Percentiles rank a stretch among this genome's conserved stretches.
phyloP scores from a whole-genome alignment of 1,140 invertebrate genomes.

The Orussus abietinus region DNA sequence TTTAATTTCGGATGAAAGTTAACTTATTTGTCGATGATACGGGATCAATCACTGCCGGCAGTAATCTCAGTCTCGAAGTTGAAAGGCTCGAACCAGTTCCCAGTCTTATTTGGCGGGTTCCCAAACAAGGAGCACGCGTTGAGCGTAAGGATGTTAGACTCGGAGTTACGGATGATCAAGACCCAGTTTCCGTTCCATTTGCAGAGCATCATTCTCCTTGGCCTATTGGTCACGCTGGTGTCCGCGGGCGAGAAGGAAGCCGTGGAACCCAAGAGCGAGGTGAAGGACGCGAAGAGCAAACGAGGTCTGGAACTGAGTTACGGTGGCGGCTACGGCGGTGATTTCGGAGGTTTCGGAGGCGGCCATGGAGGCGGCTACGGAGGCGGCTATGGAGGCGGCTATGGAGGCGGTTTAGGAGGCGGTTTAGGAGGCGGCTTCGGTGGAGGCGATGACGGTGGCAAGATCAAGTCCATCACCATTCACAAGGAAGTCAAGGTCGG shows the following conservation, averaged over 20 bases:
- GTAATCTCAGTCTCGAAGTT: too few relatives aligned
- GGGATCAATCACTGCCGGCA: too few relatives aligned
- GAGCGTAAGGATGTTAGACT: too few relatives aligned
- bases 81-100: too few relatives aligned
- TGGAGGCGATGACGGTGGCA: conserved; percentile 32
- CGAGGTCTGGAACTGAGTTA: conserved; percentile 39
- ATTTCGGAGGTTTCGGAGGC: background rate
- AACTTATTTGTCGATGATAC: too few relatives aligned
- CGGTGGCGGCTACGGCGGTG: conserved; percentile 15
- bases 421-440: conserved; percentile 19
- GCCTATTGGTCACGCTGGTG: conserved; percentile 24
- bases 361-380: conserved; percentile 16
- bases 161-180: too few relatives aligned
- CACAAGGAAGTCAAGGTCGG: conserved; percentile 50
- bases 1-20: too few relatives aligned
- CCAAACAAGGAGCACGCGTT: too few relatives aligned
- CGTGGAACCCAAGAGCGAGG: conserved; percentile 19
- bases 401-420: conserved; percentile 11
- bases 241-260: conserved; percentile 19
- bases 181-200: too few relatives aligned
- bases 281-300: conserved; percentile 37
- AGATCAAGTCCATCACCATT: conserved; percentile 48
- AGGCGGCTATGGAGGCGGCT: conserved; percentile 17
- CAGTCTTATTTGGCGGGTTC: too few relatives aligned
- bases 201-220: conserved; percentile 30